Conservation (phyloP, 2,113 vertebrate genomes). For the Labeo catla region DNA sequence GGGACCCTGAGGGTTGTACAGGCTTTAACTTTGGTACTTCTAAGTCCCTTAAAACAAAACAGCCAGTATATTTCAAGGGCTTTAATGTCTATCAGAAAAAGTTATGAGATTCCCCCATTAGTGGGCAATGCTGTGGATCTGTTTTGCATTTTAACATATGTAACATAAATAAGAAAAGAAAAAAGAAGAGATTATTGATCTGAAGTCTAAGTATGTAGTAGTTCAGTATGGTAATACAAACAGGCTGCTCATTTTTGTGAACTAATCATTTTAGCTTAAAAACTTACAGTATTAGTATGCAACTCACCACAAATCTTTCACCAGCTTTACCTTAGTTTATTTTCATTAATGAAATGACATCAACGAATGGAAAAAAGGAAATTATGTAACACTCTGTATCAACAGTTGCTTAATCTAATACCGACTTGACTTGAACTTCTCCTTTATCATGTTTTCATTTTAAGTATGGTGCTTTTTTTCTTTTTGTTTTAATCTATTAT, state of each 20-base stretch:
- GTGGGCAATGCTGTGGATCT: slow-evolving; percentile 25
- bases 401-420: neutral
- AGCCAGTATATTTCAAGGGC: neutral
- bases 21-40: slow-evolving; percentile 37
- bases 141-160: slow-evolving; percentile 7
- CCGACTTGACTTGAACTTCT: neutral
- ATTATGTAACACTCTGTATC: neutral
- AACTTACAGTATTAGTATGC: neutral
- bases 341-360: neutral
- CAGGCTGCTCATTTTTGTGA: no score
- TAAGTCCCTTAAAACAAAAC: slow-evolving; percentile 45
- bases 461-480: neutral
- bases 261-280: neutral
- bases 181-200: neutral
- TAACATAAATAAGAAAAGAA: neutral
- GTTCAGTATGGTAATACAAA: no score
- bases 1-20: slow-evolving; percentile 48
- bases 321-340: neutral
- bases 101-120: slow-evolving; percentile 41
- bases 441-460: neutral
- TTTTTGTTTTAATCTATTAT: neutral
- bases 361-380: neutral
- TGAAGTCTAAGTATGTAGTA: no score
- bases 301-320: neutral
- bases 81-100: slow-evolving; percentile 48